Conservation (phyloP, 2,113 vertebrate species). For the Heterotis niloticus region DNA sequence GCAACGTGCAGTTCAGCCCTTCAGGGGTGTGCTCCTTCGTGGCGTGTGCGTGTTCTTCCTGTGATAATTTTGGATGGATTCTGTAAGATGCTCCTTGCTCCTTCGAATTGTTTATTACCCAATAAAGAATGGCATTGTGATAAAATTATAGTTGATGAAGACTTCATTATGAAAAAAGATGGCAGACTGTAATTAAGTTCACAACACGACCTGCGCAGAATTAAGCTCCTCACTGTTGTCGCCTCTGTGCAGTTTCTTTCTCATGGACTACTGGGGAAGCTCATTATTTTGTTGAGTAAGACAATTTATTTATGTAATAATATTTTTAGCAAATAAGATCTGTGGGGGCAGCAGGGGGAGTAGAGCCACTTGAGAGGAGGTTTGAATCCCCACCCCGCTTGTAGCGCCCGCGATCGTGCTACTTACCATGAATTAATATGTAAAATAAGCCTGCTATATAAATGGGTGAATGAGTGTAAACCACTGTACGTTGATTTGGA, state of each 20-base stretch:
- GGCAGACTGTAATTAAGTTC: conserved; percentile 18
- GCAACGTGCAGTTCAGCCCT: too few species aligned
- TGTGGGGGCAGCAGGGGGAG: too few species aligned
- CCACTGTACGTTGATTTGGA: too few species aligned
- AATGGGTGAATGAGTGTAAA: too few species aligned
- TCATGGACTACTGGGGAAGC: not conserved
- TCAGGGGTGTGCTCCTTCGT: too few species aligned
- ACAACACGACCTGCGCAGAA: not conserved
- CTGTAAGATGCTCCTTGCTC: not conserved
- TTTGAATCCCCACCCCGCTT: too few species aligned
- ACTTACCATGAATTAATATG: too few species aligned
- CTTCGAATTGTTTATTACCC: not conserved
- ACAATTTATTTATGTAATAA: too few species aligned
- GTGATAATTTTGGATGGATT: not conserved
- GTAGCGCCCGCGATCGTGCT: too few species aligned
- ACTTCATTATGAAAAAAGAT: conserved; percentile 13
- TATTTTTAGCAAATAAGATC: too few species aligned
- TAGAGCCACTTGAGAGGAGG: too few species aligned
- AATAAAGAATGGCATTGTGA: not conserved
- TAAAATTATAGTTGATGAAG: not conserved
- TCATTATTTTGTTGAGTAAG: not conserved
- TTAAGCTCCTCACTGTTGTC: not conserved
- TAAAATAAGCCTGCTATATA: too few species aligned
- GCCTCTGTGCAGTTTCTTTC: not conserved
- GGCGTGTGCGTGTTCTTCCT: not conserved